A percentile compares a stretch with the other conserved stretches of the same genome.
These are phyloP conservation scores for Nannobrachium achirus DNA, from an alignment of 2,113 vertebrate genomes.

Conservation along the genomic window DNA sequence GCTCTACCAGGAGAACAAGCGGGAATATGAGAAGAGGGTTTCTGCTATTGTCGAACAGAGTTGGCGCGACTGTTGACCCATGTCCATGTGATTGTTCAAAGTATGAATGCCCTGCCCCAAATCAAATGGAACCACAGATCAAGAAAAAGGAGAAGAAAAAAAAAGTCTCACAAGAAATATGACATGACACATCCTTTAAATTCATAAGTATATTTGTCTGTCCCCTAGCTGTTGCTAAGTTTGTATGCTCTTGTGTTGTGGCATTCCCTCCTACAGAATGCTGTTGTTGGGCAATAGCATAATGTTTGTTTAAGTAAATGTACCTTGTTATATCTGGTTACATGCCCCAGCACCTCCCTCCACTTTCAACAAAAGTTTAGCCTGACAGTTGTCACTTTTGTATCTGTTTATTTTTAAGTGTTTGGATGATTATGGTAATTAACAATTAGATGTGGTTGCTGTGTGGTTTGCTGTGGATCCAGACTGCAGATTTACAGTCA, in stretches of 20 bases:
- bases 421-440: slow-evolving; percentile 42
- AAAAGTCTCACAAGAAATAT: slow-evolving; percentile 53
- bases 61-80: slow-evolving; percentile 98
- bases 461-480: slow-evolving; percentile 63
- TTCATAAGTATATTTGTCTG: slow-evolving; percentile 83
- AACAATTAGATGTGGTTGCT: slow-evolving; percentile 49
- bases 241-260: slow-evolving; percentile 91
- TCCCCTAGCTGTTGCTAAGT: slow-evolving; percentile 89
- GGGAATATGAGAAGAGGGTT: slow-evolving; percentile 97
- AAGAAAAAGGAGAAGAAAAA: slow-evolving; percentile 39
- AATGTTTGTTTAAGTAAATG: slow-evolving; percentile 87
- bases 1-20: slow-evolving; percentile 99
- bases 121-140: slow-evolving; percentile 79
- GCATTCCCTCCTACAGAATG: slow-evolving; percentile 81
- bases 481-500: slow-evolving; percentile 33
- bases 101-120: slow-evolving; percentile 84
- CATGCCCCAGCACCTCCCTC: slow-evolving; percentile 68
- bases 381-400: slow-evolving; percentile 35
- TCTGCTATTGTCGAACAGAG: slow-evolving; percentile 99
- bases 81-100: slow-evolving; percentile 67
- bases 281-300: slow-evolving; percentile 82
- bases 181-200: slow-evolving; percentile 72
- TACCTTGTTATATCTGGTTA: slow-evolving; percentile 92
- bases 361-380: slow-evolving; percentile 17
- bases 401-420: slow-evolving; percentile 39